Evolutionary conservation across 2,797 vertebrate species (phyloP).

Genomic region (Scleropages formosus): DNA sequence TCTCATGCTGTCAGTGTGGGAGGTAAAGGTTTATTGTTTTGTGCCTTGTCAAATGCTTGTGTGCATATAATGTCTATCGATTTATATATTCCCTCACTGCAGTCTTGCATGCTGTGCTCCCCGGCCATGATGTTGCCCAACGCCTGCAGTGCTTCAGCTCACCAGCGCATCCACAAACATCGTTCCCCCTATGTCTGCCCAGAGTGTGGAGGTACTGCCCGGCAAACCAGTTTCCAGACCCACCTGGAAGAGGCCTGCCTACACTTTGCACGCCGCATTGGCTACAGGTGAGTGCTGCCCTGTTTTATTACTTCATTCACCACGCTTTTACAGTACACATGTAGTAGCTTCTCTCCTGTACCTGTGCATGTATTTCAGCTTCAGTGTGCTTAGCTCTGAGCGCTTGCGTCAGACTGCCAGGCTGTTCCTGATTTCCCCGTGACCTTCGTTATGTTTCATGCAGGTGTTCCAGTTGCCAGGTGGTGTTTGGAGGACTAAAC

Average conservation of each 20-base stretch:
- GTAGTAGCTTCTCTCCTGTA: background rate
- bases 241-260: constrained; percentile 85
- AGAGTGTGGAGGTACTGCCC: constrained; percentile 82
- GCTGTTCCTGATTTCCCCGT: background rate
- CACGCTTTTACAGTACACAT: too few relatives aligned
- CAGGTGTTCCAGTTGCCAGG: constrained; percentile 91
- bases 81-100: background rate
- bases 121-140: constrained; percentile 89
- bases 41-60: background rate
- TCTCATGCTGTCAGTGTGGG: background rate
- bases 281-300: constrained; percentile 78
- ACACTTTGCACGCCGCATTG: constrained; percentile 88
- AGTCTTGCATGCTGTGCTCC: constrained; percentile 84
- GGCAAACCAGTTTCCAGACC: constrained; percentile 70
- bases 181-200: constrained; percentile 84
- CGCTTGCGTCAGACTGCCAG: background rate
- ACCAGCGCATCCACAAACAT: constrained; percentile 86
- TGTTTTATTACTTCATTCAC: background rate
- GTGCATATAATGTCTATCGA: background rate
- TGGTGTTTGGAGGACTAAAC: constrained; percentile 91
- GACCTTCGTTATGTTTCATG: background rate
- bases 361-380: background rate
- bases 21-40: background rate
- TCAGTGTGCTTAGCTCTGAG: too few relatives aligned
- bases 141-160: constrained; percentile 82